A percentile compares a stretch with the other conserved stretches of the same genome.
Evolutionary conservation across 2,888 invertebrate genomes (phyloP).

Genomic region (Glyphotaelius pellucidus): DNA sequence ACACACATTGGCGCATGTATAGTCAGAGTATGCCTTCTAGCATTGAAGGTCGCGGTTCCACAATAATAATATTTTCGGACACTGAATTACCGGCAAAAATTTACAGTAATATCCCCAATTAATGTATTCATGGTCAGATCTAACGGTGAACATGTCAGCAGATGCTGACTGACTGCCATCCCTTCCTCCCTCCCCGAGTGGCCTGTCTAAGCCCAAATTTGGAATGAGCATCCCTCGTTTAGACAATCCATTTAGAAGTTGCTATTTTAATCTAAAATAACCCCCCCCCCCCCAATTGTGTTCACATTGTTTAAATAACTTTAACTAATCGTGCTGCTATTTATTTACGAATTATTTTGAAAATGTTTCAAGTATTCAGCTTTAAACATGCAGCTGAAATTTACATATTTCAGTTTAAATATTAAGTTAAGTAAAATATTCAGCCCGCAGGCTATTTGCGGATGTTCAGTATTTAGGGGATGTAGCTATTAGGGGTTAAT

Average conservation of each 20-base stretch:
- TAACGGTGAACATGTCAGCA: too few relatives aligned
- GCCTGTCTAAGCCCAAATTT: too few relatives aligned
- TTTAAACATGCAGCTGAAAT: background rate
- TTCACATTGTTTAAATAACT: background rate
- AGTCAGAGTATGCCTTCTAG: too few relatives aligned
- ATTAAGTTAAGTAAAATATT: background rate
- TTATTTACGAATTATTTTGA: background rate
- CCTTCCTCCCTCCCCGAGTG: too few relatives aligned
- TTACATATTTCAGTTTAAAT: background rate
- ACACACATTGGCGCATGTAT: too few relatives aligned
- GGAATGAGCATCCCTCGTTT: too few relatives aligned
- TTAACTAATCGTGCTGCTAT: background rate
- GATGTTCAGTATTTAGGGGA: background rate
- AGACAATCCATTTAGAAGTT: background rate
- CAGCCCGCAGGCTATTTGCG: background rate
- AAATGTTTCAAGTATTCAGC: background rate
- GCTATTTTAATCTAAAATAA: background rate
- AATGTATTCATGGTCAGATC: too few relatives aligned
- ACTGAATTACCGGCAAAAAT: too few relatives aligned
- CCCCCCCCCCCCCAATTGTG: background rate
- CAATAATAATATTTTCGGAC: too few relatives aligned
- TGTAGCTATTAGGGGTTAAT: slow-evolving; percentile 15
- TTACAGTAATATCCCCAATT: too few relatives aligned
- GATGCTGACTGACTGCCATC: too few relatives aligned
- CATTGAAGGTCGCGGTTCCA: too few relatives aligned